Conservation (phyloP, 2,797 vertebrate species). For the Chelonia mydas region DNA sequence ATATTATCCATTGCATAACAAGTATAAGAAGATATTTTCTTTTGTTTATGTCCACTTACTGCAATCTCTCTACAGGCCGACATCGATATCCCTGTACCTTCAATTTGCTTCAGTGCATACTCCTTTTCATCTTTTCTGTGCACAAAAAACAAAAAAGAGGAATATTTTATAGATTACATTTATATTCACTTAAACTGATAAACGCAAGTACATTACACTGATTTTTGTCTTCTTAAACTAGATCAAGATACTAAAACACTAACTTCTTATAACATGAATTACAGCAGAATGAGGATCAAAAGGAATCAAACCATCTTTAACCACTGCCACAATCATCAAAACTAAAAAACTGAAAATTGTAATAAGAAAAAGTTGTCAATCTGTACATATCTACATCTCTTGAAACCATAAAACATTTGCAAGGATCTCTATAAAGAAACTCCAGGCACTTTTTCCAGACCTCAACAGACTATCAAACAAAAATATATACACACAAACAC, state of each 20-base stretch:
- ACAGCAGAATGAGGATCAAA: neutral
- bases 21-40: conserved; percentile 26
- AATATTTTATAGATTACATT: conserved; percentile 54
- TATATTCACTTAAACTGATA: conserved; percentile 39
- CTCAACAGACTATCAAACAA: neutral
- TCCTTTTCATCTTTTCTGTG: conserved; percentile 98
- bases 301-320: neutral
- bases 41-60: conserved; percentile 86
- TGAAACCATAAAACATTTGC: neutral
- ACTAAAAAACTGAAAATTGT: neutral
- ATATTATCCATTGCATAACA: conserved; percentile 1
- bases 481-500: rapidly evolving
- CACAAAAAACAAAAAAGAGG: conserved; percentile 50
- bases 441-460: neutral
- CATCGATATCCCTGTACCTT: conserved; percentile 99
- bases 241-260: neutral
- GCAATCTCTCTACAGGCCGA: conserved; percentile 99
- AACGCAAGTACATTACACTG: conserved; percentile 28
- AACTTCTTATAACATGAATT: neutral
- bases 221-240: neutral
- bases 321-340: neutral
- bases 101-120: conserved; percentile 99
- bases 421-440: neutral
- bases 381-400: neutral
- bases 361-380: neutral